A percentile compares a stretch with the other conserved stretches of the same genome.
Conservation (phyloP, 2,888 invertebrate genomes). For the Lasioglossum lativentre region DNA sequence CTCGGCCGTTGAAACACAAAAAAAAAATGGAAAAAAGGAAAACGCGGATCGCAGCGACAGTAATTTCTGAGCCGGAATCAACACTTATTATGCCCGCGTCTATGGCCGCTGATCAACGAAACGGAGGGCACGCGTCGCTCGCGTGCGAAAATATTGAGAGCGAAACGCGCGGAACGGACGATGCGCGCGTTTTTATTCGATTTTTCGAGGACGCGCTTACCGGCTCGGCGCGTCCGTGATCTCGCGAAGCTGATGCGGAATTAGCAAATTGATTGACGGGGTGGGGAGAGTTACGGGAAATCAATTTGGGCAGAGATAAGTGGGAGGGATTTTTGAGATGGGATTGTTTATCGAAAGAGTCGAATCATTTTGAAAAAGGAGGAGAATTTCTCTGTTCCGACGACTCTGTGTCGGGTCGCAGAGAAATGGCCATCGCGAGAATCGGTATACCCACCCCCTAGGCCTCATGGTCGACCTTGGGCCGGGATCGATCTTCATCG, state of each 20-base stretch:
- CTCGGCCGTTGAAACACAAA: slow-evolving; percentile 3
- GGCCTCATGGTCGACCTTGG: slow-evolving; percentile 30
- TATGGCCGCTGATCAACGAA: slow-evolving; percentile 38
- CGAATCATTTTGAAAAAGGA: not conserved
- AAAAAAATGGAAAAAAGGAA: too few relatives aligned
- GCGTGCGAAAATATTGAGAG: not conserved
- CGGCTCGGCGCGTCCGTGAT: not conserved
- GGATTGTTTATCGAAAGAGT: not conserved
- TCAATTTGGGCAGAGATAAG: not conserved
- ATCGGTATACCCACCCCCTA: not conserved
- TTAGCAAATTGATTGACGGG: slow-evolving; percentile 2
- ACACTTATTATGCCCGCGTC: slow-evolving; percentile 54
- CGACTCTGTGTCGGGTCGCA: too few relatives aligned
- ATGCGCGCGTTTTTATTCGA: not conserved
- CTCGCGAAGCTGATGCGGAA: not conserved
- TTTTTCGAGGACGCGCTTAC: not conserved
- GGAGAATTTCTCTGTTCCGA: too few relatives aligned
- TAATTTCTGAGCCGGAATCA: slow-evolving; percentile 55
- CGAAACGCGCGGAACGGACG: not conserved
- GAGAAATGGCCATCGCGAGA: too few relatives aligned
- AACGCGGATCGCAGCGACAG: slow-evolving; percentile 31
- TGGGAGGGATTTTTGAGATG: not conserved
- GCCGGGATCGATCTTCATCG: slow-evolving; percentile 41
- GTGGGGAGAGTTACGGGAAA: not conserved
- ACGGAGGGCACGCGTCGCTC: slow-evolving; percentile 1